phyloP scores from a whole-genome alignment of 2,888 invertebrate genomes.

The Plebejus argus region DNA sequence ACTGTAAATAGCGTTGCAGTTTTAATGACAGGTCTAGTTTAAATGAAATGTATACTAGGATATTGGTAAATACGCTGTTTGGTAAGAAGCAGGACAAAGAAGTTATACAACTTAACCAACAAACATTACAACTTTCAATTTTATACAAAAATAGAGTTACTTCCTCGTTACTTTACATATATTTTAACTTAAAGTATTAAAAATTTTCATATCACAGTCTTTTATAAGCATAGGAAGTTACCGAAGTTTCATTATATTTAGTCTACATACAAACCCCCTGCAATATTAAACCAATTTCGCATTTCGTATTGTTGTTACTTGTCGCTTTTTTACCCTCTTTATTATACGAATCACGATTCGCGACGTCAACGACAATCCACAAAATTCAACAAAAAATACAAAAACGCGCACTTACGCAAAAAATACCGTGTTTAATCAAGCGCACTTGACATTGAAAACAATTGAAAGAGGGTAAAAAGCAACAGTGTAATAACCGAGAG shows the following conservation, averaged over 20 bases:
- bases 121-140: no score
- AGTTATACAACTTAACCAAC: no score
- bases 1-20: neutral
- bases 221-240: no score
- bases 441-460: conserved; percentile 39
- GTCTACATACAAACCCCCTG: no score
- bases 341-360: neutral
- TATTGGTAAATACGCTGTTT: neutral
- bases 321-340: neutral
- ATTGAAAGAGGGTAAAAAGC: conserved; percentile 48
- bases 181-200: no score
- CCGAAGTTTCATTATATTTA: no score
- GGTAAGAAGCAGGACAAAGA: no score
- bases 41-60: neutral
- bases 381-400: neutral
- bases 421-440: conserved; percentile 42
- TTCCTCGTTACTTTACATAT: no score
- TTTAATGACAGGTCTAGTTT: neutral
- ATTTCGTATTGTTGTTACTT: neutral
- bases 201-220: no score
- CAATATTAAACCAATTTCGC: neutral
- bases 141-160: no score
- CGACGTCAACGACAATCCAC: neutral
- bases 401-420: conserved; percentile 11
- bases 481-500: conserved; percentile 67